Evolutionary conservation across 64 coral and sea anemone genomes (phyloP).

Genomic region (Stichodactyla helianthus): DNA sequence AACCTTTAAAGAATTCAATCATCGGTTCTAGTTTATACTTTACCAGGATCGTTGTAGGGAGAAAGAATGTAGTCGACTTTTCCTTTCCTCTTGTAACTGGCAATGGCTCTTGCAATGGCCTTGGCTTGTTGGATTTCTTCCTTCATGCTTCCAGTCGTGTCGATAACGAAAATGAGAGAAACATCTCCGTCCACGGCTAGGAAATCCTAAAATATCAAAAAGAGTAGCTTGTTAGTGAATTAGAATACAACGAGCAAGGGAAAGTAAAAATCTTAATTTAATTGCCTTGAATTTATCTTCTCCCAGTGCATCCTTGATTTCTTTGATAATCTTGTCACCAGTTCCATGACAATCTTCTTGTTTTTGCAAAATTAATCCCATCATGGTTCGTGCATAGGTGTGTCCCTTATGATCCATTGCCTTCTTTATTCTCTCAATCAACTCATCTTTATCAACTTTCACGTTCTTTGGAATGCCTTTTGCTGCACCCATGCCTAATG

Average conservation of each 20-base stretch:
- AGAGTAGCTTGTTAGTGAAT: neutral
- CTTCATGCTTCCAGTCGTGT: slow-evolving; percentile 50
- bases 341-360: slow-evolving; percentile 25
- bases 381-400: slow-evolving; percentile 11
- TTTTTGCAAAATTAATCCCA: slow-evolving; percentile 13
- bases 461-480: slow-evolving; percentile 25
- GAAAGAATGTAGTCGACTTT: slow-evolving; percentile 58
- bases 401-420: slow-evolving; percentile 11
- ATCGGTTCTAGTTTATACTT: neutral
- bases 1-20: neutral
- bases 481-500: neutral
- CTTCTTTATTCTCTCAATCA: slow-evolving; percentile 12
- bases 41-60: slow-evolving; percentile 49
- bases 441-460: neutral
- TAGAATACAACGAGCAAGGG: neutral
- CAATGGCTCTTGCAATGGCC: slow-evolving; percentile 17
- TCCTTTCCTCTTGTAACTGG: slow-evolving; percentile 32
- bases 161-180: slow-evolving; percentile 49
- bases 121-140: slow-evolving; percentile 34
- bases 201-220: neutral
- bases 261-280: neutral
- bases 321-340: slow-evolving; percentile 10
- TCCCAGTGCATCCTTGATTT: slow-evolving; percentile 10
- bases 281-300: slow-evolving; percentile 11
- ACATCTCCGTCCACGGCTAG: slow-evolving; percentile 45